Conservation (phyloP, 53 echinoderm and acorn worm genomes). For the Apostichopus leukothele region DNA sequence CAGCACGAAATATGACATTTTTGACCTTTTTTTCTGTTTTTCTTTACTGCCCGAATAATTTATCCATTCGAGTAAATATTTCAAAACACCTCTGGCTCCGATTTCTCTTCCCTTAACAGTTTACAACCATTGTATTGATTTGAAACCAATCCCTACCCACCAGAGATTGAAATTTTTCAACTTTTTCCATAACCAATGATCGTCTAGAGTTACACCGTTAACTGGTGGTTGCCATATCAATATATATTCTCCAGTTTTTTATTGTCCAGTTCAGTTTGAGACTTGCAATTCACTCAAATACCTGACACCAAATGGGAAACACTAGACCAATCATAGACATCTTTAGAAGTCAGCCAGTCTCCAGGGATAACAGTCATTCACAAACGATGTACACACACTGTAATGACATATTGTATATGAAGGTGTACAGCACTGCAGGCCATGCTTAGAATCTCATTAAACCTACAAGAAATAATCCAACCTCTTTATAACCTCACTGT, state of each 20-base stretch:
- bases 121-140: background rate
- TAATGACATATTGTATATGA: background rate
- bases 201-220: too few relatives aligned
- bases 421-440: background rate
- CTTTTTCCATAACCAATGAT: too few relatives aligned
- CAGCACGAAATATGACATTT: slow-evolving; percentile 50
- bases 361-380: background rate
- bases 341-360: background rate
- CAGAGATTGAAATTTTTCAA: too few relatives aligned
- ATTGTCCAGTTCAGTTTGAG: too few relatives aligned
- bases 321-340: slow-evolving; percentile 2
- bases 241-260: too few relatives aligned
- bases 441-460: background rate
- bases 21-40: background rate
- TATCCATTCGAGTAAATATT: background rate
- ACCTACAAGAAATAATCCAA: too few relatives aligned
- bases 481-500: too few relatives aligned
- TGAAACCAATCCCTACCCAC: background rate
- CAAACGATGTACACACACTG: too few relatives aligned
- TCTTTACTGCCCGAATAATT: background rate
- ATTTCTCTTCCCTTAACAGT: background rate
- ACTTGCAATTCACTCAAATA: too few relatives aligned
- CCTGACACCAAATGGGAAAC: background rate
- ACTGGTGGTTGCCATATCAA: too few relatives aligned
- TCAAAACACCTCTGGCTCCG: background rate